phyloP scores from a whole-genome alignment of 2,888 invertebrate genomes.

The Pachliopta kotzebuea region DNA sequence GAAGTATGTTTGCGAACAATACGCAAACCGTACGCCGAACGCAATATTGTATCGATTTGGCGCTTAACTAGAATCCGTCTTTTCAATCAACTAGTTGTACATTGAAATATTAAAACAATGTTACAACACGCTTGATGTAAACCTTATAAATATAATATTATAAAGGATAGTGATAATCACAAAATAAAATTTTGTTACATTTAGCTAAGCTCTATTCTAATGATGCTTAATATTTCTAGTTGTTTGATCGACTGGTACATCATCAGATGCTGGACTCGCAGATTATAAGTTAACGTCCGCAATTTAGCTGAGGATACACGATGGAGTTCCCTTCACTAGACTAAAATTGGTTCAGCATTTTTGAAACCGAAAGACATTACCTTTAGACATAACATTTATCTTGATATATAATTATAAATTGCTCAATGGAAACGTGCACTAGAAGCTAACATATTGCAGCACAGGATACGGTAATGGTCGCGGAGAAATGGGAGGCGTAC shows the following conservation, averaged over 20 bases:
- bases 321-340: too few species aligned
- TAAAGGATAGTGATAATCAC: too few species aligned
- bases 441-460: conserved; percentile 52
- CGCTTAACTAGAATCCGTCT: conserved; percentile 61
- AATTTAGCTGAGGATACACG: too few species aligned
- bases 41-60: conserved; percentile 64
- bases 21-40: conserved; percentile 72
- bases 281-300: too few species aligned
- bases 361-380: too few species aligned
- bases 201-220: too few species aligned
- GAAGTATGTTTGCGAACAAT: conserved; percentile 59
- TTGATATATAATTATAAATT: neutral
- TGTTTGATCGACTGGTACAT: too few species aligned
- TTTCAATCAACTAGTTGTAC: conserved; percentile 63
- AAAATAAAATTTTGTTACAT: too few species aligned
- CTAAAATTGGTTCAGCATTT: too few species aligned
- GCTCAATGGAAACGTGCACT: conserved; percentile 50
- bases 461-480: conserved; percentile 77
- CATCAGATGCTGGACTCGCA: too few species aligned
- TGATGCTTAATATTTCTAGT: too few species aligned
- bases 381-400: neutral
- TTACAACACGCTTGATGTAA: neutral
- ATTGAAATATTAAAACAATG: neutral
- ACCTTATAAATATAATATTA: too few species aligned
- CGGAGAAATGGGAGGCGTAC: conserved; percentile 68